Evolutionary conservation across 2,888 invertebrate species (phyloP).

Genomic region (Maniola hyperantus): DNA sequence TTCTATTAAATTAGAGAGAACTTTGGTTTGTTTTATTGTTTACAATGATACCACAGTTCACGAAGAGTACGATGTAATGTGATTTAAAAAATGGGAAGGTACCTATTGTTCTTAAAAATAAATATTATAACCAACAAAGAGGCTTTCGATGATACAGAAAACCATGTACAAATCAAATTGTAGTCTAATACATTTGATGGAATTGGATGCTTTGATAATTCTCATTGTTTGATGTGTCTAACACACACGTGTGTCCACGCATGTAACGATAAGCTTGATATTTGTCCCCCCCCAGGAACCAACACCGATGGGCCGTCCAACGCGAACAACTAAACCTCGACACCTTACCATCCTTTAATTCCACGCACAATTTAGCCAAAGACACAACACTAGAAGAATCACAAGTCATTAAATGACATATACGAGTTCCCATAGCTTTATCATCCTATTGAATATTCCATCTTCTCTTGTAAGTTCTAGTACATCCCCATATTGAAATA

Average conservation of each 20-base stretch:
- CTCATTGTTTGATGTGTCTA: slow-evolving; percentile 42
- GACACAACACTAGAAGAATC: slow-evolving; percentile 11
- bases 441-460: slow-evolving; percentile 16
- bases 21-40: neutral
- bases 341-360: slow-evolving; percentile 37
- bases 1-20: neutral
- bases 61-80: neutral
- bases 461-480: neutral
- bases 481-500: slow-evolving; percentile 36
- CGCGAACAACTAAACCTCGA: slow-evolving; percentile 61
- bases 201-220: slow-evolving; percentile 32
- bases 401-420: slow-evolving; percentile 12
- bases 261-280: slow-evolving; percentile 76
- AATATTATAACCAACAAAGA: neutral
- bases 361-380: slow-evolving; percentile 35
- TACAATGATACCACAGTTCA: too few relatives aligned
- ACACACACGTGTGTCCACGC: slow-evolving; percentile 69
- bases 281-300: slow-evolving; percentile 78
- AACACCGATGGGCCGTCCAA: slow-evolving; percentile 76
- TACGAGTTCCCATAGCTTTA: slow-evolving; percentile 9
- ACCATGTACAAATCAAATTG: neutral
- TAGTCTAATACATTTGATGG: neutral
- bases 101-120: neutral
- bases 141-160: neutral
- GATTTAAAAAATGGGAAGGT: too few relatives aligned